Base-by-base conservation (phyloP, 1,140 invertebrate species). In the Diabrotica undecimpunctata region DNA sequence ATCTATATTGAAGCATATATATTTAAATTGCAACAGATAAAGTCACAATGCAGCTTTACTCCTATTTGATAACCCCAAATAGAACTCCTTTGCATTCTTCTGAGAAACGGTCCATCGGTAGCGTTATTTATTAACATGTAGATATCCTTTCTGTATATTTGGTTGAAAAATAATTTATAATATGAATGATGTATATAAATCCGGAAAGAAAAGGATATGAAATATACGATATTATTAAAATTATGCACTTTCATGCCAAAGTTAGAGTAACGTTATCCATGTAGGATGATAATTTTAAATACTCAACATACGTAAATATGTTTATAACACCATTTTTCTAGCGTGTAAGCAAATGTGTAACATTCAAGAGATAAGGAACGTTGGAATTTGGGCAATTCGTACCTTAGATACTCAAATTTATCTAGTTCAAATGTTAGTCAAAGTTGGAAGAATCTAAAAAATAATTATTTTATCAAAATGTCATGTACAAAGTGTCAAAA, bases 181-280 rank as follows among this genome's bases (percentile, higher is more conserved):
- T 66, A 54, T 56, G 66, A 73, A 74, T 66, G 61, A 54, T 76
- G 71, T 77, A 75, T 55, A 76, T 77, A 77, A 67, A 73, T 75
- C 68, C 67, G 70, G 63, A 68, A 67, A 71, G 65, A 61, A 69
- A 72, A 79, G 77, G 77, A 79, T 79, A 79, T 79, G 72, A 75
- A 77, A 76, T 79, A 79, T 79, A 79, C 77, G 77, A 79, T 75
- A 75, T 64, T 66, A 68, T 71, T 72, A 71, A 73, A 69, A 70
- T 66, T 72, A 77, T 61, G 75, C 77, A 77, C 75, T 77, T 76
- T 77, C 72, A 79, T 78, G 77, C 77, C 77, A 79, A 79, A 79
- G 77, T 69, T 79, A 79, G 75, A 73, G 68, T 77, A 76, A 71
- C 66, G 54, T 74, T 74, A 76, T 76, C 75, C 73, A 75, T 77